Evolutionary conservation across 2,797 vertebrate genomes (phyloP).

Genomic region (Avahi laniger): DNA sequence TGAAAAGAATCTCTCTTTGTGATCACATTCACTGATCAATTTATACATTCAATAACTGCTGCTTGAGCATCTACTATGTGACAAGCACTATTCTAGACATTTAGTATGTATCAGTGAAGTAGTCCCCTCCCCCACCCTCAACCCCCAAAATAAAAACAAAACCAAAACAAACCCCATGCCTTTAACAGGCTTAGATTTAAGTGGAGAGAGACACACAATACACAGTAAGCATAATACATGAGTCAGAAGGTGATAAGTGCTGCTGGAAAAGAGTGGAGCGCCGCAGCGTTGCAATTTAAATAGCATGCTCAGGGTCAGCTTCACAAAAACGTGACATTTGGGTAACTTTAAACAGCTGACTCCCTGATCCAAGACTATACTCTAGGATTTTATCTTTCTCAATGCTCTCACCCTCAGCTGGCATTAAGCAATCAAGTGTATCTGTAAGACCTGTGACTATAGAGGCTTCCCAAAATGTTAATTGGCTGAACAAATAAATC

Average conservation of each 20-base stretch:
- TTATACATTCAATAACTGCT: neutral
- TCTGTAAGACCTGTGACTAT: neutral
- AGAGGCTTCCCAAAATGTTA: neutral
- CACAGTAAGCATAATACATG: neutral
- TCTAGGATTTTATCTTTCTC: neutral
- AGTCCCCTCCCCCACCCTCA: neutral
- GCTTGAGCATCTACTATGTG: neutral
- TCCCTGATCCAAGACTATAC: neutral
- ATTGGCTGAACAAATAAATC: constrained; percentile 20
- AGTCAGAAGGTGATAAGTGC: neutral
- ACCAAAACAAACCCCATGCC: neutral
- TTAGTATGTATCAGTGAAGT: neutral
- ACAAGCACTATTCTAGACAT: neutral
- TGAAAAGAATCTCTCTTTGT: neutral
- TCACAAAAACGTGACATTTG: neutral
- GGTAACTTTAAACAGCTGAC: neutral
- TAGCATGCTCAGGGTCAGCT: neutral
- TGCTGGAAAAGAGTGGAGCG: neutral
- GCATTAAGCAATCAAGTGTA: neutral
- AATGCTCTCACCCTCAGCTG: neutral
- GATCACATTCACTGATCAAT: neutral
- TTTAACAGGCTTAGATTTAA: neutral
- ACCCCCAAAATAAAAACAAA: neutral
- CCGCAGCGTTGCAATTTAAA: neutral
- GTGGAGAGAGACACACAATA: neutral